Conservation (phyloP, 64 coral and sea anemone genomes). For the Montipora sp. region DNA sequence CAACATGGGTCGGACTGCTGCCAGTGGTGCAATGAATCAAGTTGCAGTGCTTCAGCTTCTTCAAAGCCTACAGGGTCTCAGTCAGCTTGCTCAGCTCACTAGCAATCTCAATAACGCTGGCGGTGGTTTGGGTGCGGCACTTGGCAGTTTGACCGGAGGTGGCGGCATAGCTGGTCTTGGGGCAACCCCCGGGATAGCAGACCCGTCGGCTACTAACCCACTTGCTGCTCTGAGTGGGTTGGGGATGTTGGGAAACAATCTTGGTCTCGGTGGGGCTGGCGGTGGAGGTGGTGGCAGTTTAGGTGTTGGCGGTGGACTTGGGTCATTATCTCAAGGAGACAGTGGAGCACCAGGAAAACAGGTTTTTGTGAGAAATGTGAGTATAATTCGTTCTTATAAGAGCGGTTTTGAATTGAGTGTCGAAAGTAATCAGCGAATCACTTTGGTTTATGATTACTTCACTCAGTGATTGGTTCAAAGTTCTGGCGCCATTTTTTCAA, state of each 20-base stretch:
- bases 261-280: slow-evolving; percentile 27
- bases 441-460: too few relatives aligned
- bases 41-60: slow-evolving; percentile 85
- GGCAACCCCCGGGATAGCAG: slow-evolving; percentile 11
- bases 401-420: too few relatives aligned
- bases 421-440: too few relatives aligned
- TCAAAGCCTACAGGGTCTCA: slow-evolving; percentile 81
- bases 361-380: slow-evolving; percentile 99
- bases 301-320: background rate
- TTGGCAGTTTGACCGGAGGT: slow-evolving; percentile 4
- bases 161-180: slow-evolving; percentile 41
- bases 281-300: slow-evolving; percentile 12
- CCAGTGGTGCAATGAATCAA: slow-evolving; percentile 48
- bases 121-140: slow-evolving; percentile 12
- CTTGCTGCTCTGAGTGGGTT: slow-evolving; percentile 55
- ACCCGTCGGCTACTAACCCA: slow-evolving; percentile 13
- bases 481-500: too few relatives aligned
- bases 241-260: slow-evolving; percentile 46
- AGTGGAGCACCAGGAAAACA: slow-evolving; percentile 72
- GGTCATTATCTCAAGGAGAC: slow-evolving; percentile 47
- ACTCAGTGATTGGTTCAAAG: too few relatives aligned
- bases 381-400: slow-evolving; percentile 2
- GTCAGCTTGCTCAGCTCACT: slow-evolving; percentile 45
- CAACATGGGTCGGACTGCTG: slow-evolving; percentile 12
- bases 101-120: slow-evolving; percentile 30